Conservation (phyloP, 2,797 vertebrate genomes). For the Halcyon chelicuti region DNA sequence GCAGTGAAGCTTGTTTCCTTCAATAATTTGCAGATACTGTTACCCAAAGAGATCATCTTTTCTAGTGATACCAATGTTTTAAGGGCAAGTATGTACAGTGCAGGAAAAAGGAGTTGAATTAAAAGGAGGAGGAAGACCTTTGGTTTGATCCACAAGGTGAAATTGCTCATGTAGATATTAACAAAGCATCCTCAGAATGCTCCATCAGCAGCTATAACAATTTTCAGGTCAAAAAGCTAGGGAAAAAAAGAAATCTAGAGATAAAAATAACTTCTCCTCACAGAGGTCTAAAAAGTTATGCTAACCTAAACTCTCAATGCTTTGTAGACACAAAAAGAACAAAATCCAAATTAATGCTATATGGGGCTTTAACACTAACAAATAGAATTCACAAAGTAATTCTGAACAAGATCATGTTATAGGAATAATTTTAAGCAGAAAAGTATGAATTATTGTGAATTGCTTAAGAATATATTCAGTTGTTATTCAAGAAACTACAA, state of each 20-base stretch:
- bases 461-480: neutral
- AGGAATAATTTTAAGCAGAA: neutral
- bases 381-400: neutral
- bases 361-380: neutral
- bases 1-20: neutral
- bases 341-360: neutral
- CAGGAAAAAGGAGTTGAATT: neutral
- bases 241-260: neutral
- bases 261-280: neutral
- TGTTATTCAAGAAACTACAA: neutral
- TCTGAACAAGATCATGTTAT: neutral
- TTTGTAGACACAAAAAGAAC: neutral
- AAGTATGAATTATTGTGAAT: neutral
- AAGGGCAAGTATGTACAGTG: neutral
- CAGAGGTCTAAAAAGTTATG: neutral
- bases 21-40: neutral
- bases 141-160: neutral
- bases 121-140: neutral
- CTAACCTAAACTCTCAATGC: neutral
- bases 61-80: neutral
- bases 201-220: neutral
- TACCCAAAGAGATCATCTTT: neutral
- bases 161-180: neutral
- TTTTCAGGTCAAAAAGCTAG: neutral
- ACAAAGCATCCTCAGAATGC: neutral